phyloP scores from a whole-genome alignment of 2,113 vertebrate genomes.

The Castor canadensis region DNA sequence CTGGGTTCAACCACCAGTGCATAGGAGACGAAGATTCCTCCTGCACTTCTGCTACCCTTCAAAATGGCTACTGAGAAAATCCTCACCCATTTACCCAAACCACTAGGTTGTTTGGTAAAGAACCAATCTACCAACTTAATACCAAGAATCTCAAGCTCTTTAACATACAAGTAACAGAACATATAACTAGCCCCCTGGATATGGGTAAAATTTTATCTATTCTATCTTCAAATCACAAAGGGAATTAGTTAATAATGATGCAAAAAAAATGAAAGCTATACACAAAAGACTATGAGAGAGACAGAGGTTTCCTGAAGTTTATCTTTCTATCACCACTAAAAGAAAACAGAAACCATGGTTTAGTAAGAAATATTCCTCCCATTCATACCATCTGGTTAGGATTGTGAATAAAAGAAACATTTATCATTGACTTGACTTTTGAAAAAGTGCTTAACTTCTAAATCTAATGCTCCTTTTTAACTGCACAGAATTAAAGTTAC shows the following conservation, averaged over 20 bases:
- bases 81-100: background rate
- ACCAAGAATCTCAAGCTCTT: background rate
- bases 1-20: too few relatives aligned
- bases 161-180: background rate
- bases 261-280: background rate
- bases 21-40: too few relatives aligned
- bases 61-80: background rate
- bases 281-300: background rate
- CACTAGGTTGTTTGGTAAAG: background rate
- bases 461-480: background rate
- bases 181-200: background rate
- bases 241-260: background rate
- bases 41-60: background rate
- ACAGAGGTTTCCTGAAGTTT: background rate
- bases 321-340: background rate
- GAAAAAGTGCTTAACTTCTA: background rate
- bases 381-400: background rate
- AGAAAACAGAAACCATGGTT: background rate
- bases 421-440: background rate
- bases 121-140: background rate
- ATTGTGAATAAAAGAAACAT: background rate
- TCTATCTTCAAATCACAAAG: background rate
- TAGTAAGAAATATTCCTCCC: background rate
- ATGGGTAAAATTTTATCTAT: background rate
- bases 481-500: background rate